These are phyloP conservation scores for Achlya flavicornis DNA, from an alignment of 2,888 invertebrate species.

Conservation along the genomic window DNA sequence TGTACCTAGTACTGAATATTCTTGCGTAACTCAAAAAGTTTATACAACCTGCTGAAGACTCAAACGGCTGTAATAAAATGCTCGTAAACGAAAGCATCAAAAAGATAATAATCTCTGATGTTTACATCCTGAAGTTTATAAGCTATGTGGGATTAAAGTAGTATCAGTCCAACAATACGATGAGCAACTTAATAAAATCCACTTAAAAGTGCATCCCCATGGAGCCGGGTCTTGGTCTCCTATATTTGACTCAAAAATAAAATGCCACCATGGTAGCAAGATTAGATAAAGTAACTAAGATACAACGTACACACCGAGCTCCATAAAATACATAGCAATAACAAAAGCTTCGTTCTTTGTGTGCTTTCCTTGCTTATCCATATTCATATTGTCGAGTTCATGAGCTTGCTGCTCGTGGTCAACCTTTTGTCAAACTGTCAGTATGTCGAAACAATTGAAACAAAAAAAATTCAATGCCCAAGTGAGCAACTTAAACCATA, in stretches of 20 bases:
- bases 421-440: constrained; percentile 20
- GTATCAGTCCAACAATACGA: neutral
- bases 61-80: constrained; percentile 24
- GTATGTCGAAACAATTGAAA: constrained; percentile 11
- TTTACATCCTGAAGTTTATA: neutral
- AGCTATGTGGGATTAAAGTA: neutral
- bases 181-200: too few species aligned
- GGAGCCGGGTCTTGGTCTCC: constrained; percentile 36
- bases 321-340: constrained; percentile 40
- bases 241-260: constrained; percentile 46
- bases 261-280: constrained; percentile 53
- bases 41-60: neutral
- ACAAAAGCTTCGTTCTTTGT: constrained; percentile 43
- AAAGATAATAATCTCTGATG: constrained; percentile 14
- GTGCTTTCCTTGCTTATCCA: constrained; percentile 38
- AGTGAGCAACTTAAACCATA: neutral
- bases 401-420: constrained; percentile 20
- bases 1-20: neutral
- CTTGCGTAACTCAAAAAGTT: neutral
- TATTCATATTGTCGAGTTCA: constrained; percentile 40
- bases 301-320: constrained; percentile 39
- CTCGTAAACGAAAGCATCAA: constrained; percentile 24
- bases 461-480: constrained; percentile 6
- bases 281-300: constrained; percentile 59
- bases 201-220: constrained; percentile 12